phyloP scores from a whole-genome alignment of 2,888 invertebrate genomes.

The Cepaea hortensis region DNA sequence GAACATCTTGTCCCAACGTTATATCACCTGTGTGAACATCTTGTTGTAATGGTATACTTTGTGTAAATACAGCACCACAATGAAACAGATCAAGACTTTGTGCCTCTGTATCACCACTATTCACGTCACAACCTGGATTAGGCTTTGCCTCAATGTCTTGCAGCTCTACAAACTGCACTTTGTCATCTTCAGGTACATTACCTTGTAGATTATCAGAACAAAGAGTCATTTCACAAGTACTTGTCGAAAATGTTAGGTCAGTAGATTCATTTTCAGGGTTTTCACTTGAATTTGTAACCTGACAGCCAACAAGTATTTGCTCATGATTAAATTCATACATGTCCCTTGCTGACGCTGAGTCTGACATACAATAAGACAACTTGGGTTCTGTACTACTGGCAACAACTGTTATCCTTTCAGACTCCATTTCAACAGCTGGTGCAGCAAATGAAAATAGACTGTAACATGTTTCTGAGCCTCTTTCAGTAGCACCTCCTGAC shows the following conservation, averaged over 20 bases:
- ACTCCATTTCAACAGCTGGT: neutral
- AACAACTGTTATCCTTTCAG: neutral
- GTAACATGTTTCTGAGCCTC: neutral
- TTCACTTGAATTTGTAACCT: neutral
- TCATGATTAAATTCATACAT: neutral
- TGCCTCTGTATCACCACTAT: neutral
- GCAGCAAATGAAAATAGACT: conserved; percentile 10
- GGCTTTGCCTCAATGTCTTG: neutral
- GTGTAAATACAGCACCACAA: no score
- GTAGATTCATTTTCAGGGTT: neutral
- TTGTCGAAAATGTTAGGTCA: neutral
- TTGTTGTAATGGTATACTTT: no score
- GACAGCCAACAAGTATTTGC: neutral
- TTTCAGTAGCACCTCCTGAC: neutral
- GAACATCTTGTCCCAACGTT: no score
- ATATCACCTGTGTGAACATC: no score
- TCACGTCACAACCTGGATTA: neutral
- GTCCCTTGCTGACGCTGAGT: neutral
- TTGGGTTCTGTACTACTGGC: neutral
- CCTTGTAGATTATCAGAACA: neutral
- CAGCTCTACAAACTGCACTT: neutral
- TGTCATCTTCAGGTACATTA: neutral
- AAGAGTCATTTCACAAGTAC: neutral
- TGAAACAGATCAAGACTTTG: no score
- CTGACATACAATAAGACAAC: no score